Evolutionary conservation across 2,888 invertebrate genomes (phyloP).

Genomic region (Drosophila longiperda): DNA sequence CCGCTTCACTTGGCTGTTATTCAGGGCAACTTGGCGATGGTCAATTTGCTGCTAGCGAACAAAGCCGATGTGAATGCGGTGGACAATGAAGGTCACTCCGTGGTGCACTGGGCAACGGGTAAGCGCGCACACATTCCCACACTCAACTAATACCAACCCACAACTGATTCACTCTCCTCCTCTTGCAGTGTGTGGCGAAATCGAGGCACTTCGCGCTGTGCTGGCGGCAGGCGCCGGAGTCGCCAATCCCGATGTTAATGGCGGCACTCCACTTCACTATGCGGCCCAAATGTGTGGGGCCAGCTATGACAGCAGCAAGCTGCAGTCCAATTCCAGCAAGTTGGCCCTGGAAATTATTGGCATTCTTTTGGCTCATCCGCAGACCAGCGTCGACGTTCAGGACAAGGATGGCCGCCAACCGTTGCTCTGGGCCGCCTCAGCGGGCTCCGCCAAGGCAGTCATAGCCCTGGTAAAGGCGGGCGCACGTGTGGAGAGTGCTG

Average conservation of each 20-base stretch:
- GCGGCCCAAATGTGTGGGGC: constrained; percentile 98
- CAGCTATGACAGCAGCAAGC: constrained; percentile 88
- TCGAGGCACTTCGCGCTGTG: constrained; percentile 93
- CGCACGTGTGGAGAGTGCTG: constrained; percentile 92
- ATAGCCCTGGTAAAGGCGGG: constrained; percentile 94
- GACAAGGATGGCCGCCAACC: constrained; percentile 98
- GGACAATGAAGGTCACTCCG: constrained; percentile 97
- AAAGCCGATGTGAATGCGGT: constrained; percentile 95
- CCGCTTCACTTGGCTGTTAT: constrained; percentile 98
- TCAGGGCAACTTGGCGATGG: constrained; percentile 94
- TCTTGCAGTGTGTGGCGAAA: constrained; percentile 94
- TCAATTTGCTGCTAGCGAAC: constrained; percentile 93
- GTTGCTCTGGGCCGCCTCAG: constrained; percentile 98
- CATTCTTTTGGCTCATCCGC: constrained; percentile 91
- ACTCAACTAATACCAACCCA: neutral
- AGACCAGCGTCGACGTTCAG: constrained; percentile 92
- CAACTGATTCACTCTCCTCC: neutral
- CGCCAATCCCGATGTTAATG: constrained; percentile 95
- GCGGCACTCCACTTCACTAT: constrained; percentile 98
- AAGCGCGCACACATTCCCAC: constrained; percentile 35
- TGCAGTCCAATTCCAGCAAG: constrained; percentile 80
- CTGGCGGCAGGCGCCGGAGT: constrained; percentile 94
- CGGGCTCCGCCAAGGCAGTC: constrained; percentile 97
- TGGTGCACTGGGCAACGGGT: constrained; percentile 99
- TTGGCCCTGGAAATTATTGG: constrained; percentile 88